Conservation (phyloP, 2,113 vertebrate species). For the Pteruthius melanotis region DNA sequence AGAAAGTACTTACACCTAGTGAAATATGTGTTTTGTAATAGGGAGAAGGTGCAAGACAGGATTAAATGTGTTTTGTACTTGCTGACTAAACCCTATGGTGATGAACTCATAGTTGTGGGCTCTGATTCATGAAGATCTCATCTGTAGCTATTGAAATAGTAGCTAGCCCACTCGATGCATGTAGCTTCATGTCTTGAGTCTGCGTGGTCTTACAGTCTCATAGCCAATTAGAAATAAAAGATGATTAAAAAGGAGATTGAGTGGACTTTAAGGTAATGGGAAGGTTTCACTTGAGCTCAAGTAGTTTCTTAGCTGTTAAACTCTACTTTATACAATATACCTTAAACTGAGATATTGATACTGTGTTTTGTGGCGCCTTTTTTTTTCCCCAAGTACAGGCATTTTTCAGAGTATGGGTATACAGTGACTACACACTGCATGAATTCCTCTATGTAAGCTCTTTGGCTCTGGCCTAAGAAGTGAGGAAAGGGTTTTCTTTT, state of each 20-base stretch:
- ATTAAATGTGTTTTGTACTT: neutral
- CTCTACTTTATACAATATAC: neutral
- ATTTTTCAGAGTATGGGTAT: neutral
- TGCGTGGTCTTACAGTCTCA: neutral
- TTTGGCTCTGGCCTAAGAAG: neutral
- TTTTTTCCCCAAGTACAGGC: neutral
- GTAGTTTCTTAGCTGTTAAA: neutral
- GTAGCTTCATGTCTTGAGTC: neutral
- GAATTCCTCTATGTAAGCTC: neutral
- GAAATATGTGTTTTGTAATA: neutral
- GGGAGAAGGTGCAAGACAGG: neutral
- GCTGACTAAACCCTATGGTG: neutral
- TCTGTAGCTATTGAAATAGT: neutral
- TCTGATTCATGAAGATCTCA: constrained; percentile 17
- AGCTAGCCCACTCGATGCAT: neutral
- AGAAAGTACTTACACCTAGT: neutral
- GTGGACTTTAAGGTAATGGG: neutral
- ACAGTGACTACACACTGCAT: neutral
- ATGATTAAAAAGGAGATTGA: neutral
- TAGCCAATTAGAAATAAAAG: neutral
- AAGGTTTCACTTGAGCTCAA: neutral
- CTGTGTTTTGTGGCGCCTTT: fast-evolving
- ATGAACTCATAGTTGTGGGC: neutral
- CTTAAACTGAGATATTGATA: neutral
- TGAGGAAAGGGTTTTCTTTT: neutral